phyloP scores from a whole-genome alignment of 2,888 invertebrate genomes.

The Tenthredo mesomela region DNA sequence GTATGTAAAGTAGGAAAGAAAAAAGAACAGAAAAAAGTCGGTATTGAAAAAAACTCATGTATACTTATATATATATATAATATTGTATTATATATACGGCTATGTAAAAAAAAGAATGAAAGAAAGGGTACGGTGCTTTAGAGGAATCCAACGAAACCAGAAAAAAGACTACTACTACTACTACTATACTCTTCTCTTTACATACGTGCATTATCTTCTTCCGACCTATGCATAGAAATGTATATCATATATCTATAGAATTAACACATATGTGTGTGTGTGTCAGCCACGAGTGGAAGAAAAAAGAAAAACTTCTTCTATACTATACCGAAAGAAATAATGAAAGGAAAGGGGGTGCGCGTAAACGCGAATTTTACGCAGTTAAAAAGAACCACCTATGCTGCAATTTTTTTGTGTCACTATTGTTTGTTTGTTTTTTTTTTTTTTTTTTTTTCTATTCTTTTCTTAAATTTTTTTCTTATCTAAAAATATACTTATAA shows the following conservation, averaged over 20 bases:
- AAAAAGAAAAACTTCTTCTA: neutral
- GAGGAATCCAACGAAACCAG: neutral
- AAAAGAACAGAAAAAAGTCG: neutral
- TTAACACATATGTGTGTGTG: neutral
- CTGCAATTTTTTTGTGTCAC: neutral
- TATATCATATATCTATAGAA: slow-evolving; percentile 3
- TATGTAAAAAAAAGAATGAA: neutral
- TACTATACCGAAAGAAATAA: neutral
- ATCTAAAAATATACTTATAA: neutral
- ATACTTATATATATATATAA: neutral
- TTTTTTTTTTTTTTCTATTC: neutral
- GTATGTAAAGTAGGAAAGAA: neutral
- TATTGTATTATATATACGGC: neutral
- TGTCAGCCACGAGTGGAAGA: neutral
- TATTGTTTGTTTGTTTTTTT: neutral
- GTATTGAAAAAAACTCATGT: slow-evolving; percentile 3
- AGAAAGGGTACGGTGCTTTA: neutral
- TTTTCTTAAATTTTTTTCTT: neutral
- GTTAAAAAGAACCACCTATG: neutral
- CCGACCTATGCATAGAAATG: neutral
- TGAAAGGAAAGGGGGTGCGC: neutral
- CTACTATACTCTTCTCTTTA: too few species aligned
- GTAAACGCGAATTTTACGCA: neutral
- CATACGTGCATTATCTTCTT: neutral
- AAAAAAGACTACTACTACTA: neutral